These are phyloP conservation scores for Erynnis tages DNA, from an alignment of 2,888 invertebrate species.

Conservation along the genomic window DNA sequence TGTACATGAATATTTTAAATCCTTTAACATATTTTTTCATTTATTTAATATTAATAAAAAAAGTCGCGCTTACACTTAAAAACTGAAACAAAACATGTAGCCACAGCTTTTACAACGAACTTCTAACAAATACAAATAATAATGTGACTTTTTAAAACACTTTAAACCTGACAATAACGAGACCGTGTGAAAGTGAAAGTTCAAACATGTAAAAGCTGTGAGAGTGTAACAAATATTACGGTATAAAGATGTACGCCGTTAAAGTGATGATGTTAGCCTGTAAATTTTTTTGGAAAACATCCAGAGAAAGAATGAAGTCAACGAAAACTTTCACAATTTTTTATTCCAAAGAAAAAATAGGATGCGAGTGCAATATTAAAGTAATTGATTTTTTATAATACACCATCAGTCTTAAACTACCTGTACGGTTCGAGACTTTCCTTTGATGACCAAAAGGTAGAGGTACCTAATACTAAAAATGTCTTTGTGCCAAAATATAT, in stretches of 20 bases:
- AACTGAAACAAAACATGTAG: constrained; percentile 49
- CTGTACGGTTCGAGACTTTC: too few species aligned
- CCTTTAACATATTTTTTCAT: constrained; percentile 12
- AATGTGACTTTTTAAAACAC: constrained; percentile 20
- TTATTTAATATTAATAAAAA: constrained; percentile 14
- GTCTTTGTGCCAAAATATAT: too few species aligned
- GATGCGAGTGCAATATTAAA: too few species aligned
- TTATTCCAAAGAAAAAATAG: too few species aligned
- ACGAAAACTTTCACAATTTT: too few species aligned
- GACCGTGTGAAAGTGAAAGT: constrained; percentile 36
- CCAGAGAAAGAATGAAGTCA: too few species aligned
- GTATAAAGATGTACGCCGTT: constrained; percentile 20
- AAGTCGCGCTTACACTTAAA: constrained; percentile 53
- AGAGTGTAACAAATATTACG: constrained; percentile 49
- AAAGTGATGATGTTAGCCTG: constrained; percentile 1
- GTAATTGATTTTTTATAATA: too few species aligned
- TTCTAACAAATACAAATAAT: constrained; percentile 24
- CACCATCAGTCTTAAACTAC: too few species aligned
- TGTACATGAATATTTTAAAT: constrained; percentile 14
- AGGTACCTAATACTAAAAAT: too few species aligned
- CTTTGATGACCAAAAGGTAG: too few species aligned
- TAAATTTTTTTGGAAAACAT: too few species aligned
- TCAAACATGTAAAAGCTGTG: constrained; percentile 65
- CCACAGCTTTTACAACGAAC: constrained; percentile 64
- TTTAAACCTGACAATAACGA: constrained; percentile 34